Conservation (phyloP, 2,888 invertebrate species). For the Alloplasta piceator region DNA sequence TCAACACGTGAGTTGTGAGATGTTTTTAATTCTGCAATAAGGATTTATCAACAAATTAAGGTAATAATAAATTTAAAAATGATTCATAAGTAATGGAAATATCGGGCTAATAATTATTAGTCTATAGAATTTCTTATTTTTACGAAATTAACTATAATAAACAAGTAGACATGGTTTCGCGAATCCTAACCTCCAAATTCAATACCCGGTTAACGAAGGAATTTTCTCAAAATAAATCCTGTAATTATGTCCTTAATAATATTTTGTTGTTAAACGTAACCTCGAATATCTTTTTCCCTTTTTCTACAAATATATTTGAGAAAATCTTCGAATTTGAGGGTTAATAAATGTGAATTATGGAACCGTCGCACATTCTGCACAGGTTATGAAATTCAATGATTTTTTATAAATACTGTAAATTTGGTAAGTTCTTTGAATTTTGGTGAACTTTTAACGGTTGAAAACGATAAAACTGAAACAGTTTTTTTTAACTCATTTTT, state of each 20-base stretch:
- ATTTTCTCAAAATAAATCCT: neutral
- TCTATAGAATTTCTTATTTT: neutral
- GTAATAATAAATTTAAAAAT: constrained; percentile 31
- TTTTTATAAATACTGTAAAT: too few relatives aligned
- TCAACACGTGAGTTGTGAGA: constrained; percentile 52
- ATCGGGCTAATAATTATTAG: neutral
- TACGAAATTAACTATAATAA: neutral
- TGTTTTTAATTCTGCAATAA: constrained; percentile 39
- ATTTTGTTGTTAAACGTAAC: too few relatives aligned
- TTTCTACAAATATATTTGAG: too few relatives aligned
- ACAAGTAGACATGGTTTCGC: neutral
- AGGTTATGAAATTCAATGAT: too few relatives aligned
- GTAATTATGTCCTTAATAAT: neutral
- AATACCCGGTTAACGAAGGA: constrained; percentile 5
- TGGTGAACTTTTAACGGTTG: too few relatives aligned
- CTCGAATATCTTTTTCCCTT: too few relatives aligned
- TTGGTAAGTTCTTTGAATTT: too few relatives aligned
- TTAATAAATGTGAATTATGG: too few relatives aligned
- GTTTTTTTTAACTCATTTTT: too few relatives aligned
- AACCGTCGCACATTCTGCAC: too few relatives aligned
- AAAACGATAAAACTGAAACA: too few relatives aligned
- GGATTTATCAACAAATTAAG: constrained; percentile 32
- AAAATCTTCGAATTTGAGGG: too few relatives aligned
- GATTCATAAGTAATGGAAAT: neutral
- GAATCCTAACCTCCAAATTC: constrained; percentile 55